Conservation (phyloP, 2,113 vertebrate genomes). For the Leucopternis melanops region DNA sequence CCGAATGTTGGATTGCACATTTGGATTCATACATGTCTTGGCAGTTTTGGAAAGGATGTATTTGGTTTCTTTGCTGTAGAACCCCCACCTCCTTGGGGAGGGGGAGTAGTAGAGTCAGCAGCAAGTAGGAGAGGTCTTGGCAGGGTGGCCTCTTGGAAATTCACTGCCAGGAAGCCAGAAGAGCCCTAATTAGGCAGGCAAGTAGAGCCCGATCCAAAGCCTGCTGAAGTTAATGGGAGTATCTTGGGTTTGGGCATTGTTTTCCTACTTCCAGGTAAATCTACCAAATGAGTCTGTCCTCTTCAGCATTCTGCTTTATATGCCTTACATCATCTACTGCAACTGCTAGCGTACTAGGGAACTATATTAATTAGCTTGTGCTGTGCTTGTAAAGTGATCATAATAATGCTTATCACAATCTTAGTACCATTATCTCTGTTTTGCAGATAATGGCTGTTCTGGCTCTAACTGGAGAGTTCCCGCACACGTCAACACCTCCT, state of each 20-base stretch:
- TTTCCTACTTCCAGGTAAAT: background rate
- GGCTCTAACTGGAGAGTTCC: too few species aligned
- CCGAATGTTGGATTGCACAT: background rate
- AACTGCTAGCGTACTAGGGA: background rate
- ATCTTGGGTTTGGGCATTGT: background rate
- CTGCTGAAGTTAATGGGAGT: background rate
- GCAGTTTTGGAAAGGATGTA: slow-evolving; percentile 13
- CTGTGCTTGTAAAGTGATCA: slow-evolving; percentile 33
- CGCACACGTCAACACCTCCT: too few species aligned
- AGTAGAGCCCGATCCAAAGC: background rate
- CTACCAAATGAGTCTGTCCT: background rate
- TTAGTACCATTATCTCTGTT: background rate
- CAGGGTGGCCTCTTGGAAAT: background rate
- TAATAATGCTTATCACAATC: slow-evolving; percentile 24
- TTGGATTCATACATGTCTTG: slow-evolving; percentile 5
- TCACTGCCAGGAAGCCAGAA: background rate
- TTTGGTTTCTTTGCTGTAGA: slow-evolving; percentile 32
- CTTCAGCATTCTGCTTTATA: background rate
- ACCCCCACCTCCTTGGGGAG: slow-evolving; percentile 39
- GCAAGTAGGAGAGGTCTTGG: slow-evolving; percentile 50
- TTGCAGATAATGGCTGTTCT: background rate
- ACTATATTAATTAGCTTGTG: slow-evolving; percentile 34
- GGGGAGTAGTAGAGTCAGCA: slow-evolving; percentile 36
- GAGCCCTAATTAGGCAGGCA: slow-evolving; percentile 4
- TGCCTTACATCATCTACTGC: background rate